Evolutionary conservation across 2,113 vertebrate species (phyloP).

Genomic region (Eretmochelys imbricata): DNA sequence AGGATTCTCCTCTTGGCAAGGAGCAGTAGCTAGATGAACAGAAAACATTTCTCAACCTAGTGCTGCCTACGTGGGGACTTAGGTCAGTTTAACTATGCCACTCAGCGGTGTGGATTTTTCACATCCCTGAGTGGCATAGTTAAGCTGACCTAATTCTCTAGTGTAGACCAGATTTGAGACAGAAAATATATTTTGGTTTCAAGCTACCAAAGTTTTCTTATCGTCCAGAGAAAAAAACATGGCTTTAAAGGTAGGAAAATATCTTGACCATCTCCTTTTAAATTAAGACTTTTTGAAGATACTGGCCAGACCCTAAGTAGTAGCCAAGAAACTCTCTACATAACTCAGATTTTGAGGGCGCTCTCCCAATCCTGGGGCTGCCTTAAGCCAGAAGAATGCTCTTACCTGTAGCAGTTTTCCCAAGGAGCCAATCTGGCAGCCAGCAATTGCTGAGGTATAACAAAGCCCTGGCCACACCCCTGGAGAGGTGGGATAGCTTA

Average conservation of each 20-base stretch:
- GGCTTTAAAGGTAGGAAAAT: background rate
- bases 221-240: background rate
- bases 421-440: background rate
- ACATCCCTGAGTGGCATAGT: background rate
- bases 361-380: background rate
- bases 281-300: background rate
- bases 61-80: background rate
- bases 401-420: background rate
- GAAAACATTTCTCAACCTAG: background rate
- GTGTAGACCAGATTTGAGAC: background rate
- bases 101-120: background rate
- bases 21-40: background rate
- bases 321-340: background rate
- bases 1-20: background rate
- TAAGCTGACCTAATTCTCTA: background rate
- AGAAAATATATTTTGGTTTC: background rate
- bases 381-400: background rate
- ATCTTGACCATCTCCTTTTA: background rate
- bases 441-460: background rate
- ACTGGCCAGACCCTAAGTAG: background rate
- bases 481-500: background rate
- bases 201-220: background rate
- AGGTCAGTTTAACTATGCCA: background rate
- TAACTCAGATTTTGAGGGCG: background rate
- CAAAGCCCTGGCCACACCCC: background rate